Conservation (phyloP, 2,113 vertebrate species). For the Capricornis sumatraensis region DNA sequence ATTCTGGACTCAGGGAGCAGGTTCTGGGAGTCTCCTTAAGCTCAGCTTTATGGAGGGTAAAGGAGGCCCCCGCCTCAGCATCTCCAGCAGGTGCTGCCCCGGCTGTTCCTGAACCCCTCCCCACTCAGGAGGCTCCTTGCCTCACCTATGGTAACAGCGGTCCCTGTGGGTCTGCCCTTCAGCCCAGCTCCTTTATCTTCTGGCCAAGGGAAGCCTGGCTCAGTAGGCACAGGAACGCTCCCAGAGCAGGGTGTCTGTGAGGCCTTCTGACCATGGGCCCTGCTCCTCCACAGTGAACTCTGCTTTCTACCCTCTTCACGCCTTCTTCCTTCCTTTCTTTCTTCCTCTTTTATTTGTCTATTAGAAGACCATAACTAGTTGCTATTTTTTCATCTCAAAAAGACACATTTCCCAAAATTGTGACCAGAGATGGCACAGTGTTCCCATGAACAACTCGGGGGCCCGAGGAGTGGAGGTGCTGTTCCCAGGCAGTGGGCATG, state of each 20-base stretch:
- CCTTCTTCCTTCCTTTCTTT: background rate
- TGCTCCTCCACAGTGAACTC: background rate
- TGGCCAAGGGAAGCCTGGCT: background rate
- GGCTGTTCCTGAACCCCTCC: background rate
- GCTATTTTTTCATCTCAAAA: background rate
- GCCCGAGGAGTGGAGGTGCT: accelerated
- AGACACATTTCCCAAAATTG: background rate
- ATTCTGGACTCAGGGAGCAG: background rate
- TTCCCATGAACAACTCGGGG: accelerated
- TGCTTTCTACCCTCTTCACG: background rate
- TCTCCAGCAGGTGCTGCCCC: background rate
- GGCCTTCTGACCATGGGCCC: background rate
- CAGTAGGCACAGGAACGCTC: background rate
- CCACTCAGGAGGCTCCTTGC: background rate
- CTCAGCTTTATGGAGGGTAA: background rate
- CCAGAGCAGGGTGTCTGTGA: accelerated
- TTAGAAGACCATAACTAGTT: background rate
- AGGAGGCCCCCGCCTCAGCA: background rate
- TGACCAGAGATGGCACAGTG: background rate
- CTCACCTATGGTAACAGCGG: background rate
- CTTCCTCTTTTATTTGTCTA: background rate
- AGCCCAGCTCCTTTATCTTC: background rate
- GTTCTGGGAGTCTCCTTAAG: background rate
- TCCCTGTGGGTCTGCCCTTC: background rate
- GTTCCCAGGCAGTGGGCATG: background rate